Evolutionary conservation across 2,113 vertebrate genomes (phyloP).

Genomic region (Tupaia tana): DNA sequence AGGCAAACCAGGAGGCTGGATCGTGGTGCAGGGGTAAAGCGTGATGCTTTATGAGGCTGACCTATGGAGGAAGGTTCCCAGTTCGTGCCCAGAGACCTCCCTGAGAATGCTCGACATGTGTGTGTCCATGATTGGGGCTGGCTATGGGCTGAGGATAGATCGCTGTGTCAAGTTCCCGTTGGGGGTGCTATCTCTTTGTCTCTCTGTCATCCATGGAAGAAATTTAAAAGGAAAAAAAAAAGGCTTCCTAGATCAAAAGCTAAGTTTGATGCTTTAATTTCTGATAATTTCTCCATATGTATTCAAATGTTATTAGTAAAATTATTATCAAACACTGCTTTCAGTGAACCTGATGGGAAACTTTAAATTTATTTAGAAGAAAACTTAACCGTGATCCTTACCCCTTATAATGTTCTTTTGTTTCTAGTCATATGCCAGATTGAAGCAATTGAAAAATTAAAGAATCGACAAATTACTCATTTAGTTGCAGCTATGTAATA

Average conservation of each 20-base stretch:
- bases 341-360: not conserved
- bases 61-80: too few relatives aligned
- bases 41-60: too few relatives aligned
- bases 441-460: slow-evolving; percentile 50
- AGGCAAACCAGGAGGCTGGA: too few relatives aligned
- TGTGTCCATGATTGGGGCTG: too few relatives aligned
- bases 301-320: not conserved
- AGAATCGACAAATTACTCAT: slow-evolving; percentile 31
- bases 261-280: not conserved
- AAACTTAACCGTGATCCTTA: slow-evolving; percentile 26
- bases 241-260: not conserved
- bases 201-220: too few relatives aligned
- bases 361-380: not conserved
- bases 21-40: too few relatives aligned
- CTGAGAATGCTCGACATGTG: too few relatives aligned
- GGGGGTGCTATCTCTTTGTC: too few relatives aligned
- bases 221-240: not conserved
- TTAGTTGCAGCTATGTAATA: slow-evolving; percentile 30
- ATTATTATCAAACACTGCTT: slow-evolving; percentile 14
- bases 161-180: too few relatives aligned
- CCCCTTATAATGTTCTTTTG: not conserved
- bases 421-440: slow-evolving; percentile 8
- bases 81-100: too few relatives aligned
- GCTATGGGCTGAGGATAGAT: too few relatives aligned
- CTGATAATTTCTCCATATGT: not conserved